phyloP scores from a whole-genome alignment of 2,888 invertebrate genomes.

The Eueremaeus valkanovi region DNA sequence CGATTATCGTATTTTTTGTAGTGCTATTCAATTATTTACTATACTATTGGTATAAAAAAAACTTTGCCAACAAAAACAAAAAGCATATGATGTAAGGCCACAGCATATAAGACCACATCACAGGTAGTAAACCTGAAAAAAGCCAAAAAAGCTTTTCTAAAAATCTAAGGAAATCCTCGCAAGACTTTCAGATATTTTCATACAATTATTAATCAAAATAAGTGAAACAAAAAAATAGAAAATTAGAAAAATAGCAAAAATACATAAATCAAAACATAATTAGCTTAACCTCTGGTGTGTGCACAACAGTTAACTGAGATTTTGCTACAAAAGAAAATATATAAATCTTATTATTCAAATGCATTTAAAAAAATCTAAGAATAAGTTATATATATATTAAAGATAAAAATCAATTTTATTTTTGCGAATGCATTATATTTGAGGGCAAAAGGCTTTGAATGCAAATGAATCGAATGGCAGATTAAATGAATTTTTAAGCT shows the following conservation, averaged over 20 bases:
- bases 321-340: too few species aligned
- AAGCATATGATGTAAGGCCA: too few species aligned
- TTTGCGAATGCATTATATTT: not conserved
- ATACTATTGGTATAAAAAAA: not conserved
- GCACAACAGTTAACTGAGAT: too few species aligned
- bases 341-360: too few species aligned
- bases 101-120: not conserved
- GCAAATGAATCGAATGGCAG: not conserved
- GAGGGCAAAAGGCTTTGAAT: not conserved
- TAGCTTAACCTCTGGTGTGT: too few species aligned
- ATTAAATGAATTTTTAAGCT: not conserved
- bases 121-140: not conserved
- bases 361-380: too few species aligned
- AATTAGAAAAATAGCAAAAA: too few species aligned
- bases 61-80: too few species aligned
- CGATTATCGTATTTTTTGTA: not conserved
- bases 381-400: not conserved
- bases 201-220: not conserved
- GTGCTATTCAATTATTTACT: conserved; percentile 1
- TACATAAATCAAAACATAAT: too few species aligned
- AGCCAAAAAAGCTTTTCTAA: not conserved
- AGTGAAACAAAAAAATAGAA: not conserved
- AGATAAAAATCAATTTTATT: not conserved
- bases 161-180: not conserved
- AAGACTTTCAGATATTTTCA: not conserved